These are phyloP conservation scores for Gymnoscelis rufifasciata DNA, from an alignment of 2,888 invertebrate species.

Conservation along the genomic window DNA sequence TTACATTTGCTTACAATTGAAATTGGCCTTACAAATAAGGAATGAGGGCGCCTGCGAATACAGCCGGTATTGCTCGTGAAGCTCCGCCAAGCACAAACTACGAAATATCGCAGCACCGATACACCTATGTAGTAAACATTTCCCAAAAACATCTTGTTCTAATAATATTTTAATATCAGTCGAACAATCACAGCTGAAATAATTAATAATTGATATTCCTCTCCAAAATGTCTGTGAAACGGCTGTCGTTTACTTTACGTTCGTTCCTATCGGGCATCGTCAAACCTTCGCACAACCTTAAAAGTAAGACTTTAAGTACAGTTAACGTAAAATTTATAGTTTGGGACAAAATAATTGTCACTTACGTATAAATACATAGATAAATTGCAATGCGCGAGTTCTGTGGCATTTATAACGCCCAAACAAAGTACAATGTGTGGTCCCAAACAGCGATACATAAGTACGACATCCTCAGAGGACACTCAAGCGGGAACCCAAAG, in stretches of 20 bases:
- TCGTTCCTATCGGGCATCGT: slow-evolving; percentile 10
- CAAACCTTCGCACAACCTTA: slow-evolving; percentile 15
- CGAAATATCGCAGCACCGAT: slow-evolving; percentile 63
- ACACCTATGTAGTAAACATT: slow-evolving; percentile 52
- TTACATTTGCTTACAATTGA: slow-evolving; percentile 58
- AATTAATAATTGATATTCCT: slow-evolving; percentile 14
- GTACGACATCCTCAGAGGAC: slow-evolving; percentile 28
- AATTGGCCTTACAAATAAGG: slow-evolving; percentile 56
- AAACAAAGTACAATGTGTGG: slow-evolving; percentile 14
- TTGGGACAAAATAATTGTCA: slow-evolving; percentile 35
- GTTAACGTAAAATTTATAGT: slow-evolving; percentile 44
- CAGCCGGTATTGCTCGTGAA: slow-evolving; percentile 45
- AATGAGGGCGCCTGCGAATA: slow-evolving; percentile 43
- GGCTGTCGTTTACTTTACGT: slow-evolving; percentile 6
- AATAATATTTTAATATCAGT: slow-evolving; percentile 26
- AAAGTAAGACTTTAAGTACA: slow-evolving; percentile 44
- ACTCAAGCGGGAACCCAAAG: no score
- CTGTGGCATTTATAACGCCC: slow-evolving; percentile 31
- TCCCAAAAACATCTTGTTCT: slow-evolving; percentile 33
- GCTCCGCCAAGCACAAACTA: slow-evolving; percentile 57
- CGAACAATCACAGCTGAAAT: slow-evolving; percentile 26
- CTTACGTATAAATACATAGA: slow-evolving; percentile 27
- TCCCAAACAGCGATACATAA: slow-evolving; percentile 16
- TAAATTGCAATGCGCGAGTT: slow-evolving; percentile 24
- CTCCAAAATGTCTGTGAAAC: slow-evolving; percentile 14